Base-by-base conservation (phyloP, 2,797 vertebrate species). In the Spondyliosoma cantharus region DNA sequence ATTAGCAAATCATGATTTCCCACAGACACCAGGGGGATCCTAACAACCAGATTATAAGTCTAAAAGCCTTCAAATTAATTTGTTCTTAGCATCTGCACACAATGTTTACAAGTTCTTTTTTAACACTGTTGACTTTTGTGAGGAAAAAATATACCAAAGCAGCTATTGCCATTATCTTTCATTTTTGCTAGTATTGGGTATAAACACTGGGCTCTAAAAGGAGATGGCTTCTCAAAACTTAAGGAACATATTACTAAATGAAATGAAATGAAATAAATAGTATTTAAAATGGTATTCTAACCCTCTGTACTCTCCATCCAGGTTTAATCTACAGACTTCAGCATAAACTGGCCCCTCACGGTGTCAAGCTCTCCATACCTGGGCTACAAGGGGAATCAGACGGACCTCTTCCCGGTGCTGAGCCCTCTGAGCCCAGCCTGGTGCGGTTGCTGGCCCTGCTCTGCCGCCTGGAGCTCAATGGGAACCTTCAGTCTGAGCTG, bases 391-490 rank as follows among this genome's bases (percentile, higher is more conserved):
- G 66, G 45, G 60, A 69, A 27, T 81, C 62, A 0, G 72, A 84
- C 9, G 15, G 37, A 50, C 42, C 84, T 3, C 46, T 79, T 0
- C 92, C 87, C 3, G 15, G 60, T 7, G 13, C 81, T 0, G 93
- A 95, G 81, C 64, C 65, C 15, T 49, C 86, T 1, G 89, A 92
- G 61, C 94, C 94, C 0, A 91, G 95, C 17, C 94, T 99, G 66
- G 82, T 94, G 9, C 93, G 94, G 22, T 93, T 99, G 60, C 93
- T 99, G 19, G 60, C 92, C 0, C 92, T 96, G 15, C 95, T 98
- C 52, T 97, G 97, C 45, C 85, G 13, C n/a, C 90, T 97, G 61
- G 97, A 98, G 87, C 92, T 98, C 29, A 98, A 98, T 0, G 98
- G 98, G 20, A 98, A 97, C 91, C 93, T 97, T 14, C 93, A 82